Base-by-base conservation (phyloP, 2,797 vertebrate genomes). In the Myripristis murdjan region DNA sequence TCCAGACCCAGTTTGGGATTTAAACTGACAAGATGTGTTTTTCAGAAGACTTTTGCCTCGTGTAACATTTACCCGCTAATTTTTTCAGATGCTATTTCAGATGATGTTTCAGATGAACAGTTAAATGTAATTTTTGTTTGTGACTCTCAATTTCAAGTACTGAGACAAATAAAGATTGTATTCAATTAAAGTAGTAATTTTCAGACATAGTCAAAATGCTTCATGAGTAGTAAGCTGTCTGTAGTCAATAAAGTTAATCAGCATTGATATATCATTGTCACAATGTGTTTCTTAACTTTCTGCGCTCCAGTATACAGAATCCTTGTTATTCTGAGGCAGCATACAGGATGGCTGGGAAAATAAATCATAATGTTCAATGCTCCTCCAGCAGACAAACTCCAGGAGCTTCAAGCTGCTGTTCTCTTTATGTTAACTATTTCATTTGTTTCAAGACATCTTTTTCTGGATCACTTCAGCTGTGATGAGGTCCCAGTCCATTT, bases 401-500 rank as follows among this genome's bases (percentile, higher is more conserved):
- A 47, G 20, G 16, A 5, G 22, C 57, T 59, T 43, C 62, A 23
- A 57, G 16, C 44, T 53, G 11, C 31, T 22, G 15, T 44, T 47
- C 24, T 46, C 7, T 4, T 58, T 35, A 6, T 69, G 61, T 73
- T 67, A 73, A 70, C 59, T 18, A 48, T n/a, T 15, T 23, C n/a
- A 14, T 54, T 59, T 35, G 22, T 74, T 65, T 67, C 4, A n/a
- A 64, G 51, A 73, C 43, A 69, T 56, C 51, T 44, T 51, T 56
- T 69, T 41, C 54, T 47, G 58, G 54, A 67, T 66, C 61, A 73
- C 64, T 72, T 68, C 20, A 49, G 26, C 41, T 63, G 37, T 6
- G 23, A 70, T 57, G 57, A 64, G 33, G 76, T 52, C 55, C 11
- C 64, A 59, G 56, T 61, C 66, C 81, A 75, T 73, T 77, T 73